Conservation (phyloP, 2,797 vertebrate species). For the Masticophis lateralis region DNA sequence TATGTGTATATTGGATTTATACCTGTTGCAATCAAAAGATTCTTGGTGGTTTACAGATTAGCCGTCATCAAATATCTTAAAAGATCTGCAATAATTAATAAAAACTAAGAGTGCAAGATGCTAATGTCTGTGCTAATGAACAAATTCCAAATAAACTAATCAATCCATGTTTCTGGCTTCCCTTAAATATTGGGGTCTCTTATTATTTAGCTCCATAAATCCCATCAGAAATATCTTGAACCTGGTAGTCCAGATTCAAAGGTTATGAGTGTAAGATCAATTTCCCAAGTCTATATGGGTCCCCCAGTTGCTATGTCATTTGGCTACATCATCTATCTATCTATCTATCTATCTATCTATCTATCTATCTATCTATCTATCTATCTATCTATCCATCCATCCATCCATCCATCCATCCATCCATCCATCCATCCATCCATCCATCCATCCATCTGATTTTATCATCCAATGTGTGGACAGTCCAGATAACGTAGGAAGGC, state of each 20-base stretch:
- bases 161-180: background rate
- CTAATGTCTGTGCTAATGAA: background rate
- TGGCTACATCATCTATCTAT: too few species aligned
- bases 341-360: too few species aligned
- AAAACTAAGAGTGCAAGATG: background rate
- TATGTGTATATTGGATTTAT: background rate
- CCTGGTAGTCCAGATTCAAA: background rate
- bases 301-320: background rate
- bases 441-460: background rate
- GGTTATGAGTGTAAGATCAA: background rate
- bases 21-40: background rate
- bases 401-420: too few species aligned
- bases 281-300: background rate
- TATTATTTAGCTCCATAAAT: background rate
- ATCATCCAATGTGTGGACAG: background rate
- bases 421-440: too few species aligned
- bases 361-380: too few species aligned
- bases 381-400: accelerated
- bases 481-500: constrained; percentile 40
- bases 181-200: background rate
- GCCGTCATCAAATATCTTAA: background rate
- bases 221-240: background rate
- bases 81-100: background rate
- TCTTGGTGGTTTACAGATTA: background rate
- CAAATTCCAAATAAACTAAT: background rate